Evolutionary conservation across 2,113 vertebrate genomes (phyloP).

Genomic region (Ochotona princeps): DNA sequence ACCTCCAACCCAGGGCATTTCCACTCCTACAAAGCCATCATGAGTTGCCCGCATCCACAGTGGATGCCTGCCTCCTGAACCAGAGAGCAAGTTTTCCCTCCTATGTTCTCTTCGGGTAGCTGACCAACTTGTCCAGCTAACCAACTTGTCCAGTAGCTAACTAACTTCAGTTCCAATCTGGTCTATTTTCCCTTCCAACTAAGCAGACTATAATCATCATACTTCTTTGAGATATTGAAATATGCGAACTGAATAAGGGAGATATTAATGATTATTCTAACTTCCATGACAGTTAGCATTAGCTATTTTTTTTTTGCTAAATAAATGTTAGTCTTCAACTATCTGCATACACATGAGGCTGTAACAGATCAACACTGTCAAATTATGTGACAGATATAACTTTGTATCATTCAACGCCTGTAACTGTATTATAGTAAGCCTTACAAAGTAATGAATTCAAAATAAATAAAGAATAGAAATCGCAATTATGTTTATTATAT

Average conservation of each 20-base stretch:
- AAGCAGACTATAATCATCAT: background rate
- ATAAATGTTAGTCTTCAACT: too few species aligned
- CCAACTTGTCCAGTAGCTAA: background rate
- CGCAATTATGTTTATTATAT: background rate
- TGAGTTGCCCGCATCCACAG: background rate
- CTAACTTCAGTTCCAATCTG: background rate
- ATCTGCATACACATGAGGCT: background rate
- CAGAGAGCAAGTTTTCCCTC: background rate
- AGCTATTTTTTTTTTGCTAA: constrained; percentile 23
- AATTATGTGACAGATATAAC: background rate
- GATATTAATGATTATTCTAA: background rate
- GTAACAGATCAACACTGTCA: background rate
- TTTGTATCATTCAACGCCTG: background rate
- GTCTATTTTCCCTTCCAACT: background rate
- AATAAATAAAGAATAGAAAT: background rate
- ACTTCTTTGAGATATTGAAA: constrained; percentile 25
- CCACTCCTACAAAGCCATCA: background rate
- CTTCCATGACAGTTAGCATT: background rate
- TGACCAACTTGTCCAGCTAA: background rate
- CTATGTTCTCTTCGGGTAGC: background rate
- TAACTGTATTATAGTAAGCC: background rate
- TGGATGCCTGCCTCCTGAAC: background rate
- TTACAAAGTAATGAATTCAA: constrained; percentile 8
- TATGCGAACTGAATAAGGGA: constrained; percentile 28
- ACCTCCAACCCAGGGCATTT: background rate